Percentiles rank a stretch among this genome's conserved stretches.
Evolutionary conservation across 2,888 invertebrate species (phyloP).

Genomic region (Cantharis nigra): DNA sequence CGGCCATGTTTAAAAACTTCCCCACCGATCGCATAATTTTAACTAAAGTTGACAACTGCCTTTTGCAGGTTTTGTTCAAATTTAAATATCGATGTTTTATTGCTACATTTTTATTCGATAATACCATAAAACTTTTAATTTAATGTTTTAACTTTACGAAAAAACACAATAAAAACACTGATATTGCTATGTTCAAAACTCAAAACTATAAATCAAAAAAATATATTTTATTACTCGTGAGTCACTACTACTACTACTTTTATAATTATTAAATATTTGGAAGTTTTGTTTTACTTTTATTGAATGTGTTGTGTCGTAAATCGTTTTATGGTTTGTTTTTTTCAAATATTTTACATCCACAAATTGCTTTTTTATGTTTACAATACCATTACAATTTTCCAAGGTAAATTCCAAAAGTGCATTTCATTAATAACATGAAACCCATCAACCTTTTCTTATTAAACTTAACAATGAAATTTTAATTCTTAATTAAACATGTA

Average conservation of each 20-base stretch:
- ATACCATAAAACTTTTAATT: slow-evolving; percentile 2
- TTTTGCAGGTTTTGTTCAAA: slow-evolving; percentile 22
- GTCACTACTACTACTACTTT: neutral
- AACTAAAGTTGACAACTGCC: slow-evolving; percentile 26
- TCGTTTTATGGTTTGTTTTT: neutral
- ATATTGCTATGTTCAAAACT: neutral
- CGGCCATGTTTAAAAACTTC: slow-evolving; percentile 37
- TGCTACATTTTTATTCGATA: slow-evolving; percentile 22
- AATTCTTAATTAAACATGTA: neutral
- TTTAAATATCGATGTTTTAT: slow-evolving; percentile 24
- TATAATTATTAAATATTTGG: neutral
- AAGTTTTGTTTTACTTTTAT: neutral
- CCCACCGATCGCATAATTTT: slow-evolving; percentile 35
- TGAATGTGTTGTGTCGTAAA: neutral
- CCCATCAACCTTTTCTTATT: neutral
- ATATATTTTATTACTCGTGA: neutral
- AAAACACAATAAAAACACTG: neutral
- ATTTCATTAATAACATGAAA: neutral
- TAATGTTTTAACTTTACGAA: neutral
- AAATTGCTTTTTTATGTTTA: neutral
- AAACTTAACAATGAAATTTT: neutral
- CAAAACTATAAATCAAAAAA: neutral
- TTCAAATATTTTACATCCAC: neutral
- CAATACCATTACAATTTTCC: neutral
- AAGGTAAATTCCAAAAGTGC: neutral